Conservation (phyloP, 1,140 invertebrate genomes). For the Drosophila cardini region DNA sequence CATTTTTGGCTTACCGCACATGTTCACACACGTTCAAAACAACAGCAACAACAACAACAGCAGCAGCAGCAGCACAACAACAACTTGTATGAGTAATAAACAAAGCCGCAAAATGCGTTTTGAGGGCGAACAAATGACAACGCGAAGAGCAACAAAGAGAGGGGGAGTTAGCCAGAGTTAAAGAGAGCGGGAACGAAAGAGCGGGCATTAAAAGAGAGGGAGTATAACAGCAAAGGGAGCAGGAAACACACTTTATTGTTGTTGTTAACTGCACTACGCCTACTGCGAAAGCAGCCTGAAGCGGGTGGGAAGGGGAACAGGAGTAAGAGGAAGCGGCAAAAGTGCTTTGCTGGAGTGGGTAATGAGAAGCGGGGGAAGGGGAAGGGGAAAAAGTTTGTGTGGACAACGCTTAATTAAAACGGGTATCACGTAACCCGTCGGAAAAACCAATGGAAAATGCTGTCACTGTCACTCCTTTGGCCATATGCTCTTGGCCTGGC, state of each 20-base stretch:
- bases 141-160: slow-evolving; percentile 8
- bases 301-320: not conserved
- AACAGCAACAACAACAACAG: not conserved
- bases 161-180: not conserved
- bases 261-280: slow-evolving; percentile 9
- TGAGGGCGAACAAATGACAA: slow-evolving; percentile 33
- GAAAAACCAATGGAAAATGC: slow-evolving; percentile 18
- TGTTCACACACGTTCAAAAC: slow-evolving; percentile 34
- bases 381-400: slow-evolving; percentile 20
- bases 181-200: slow-evolving; percentile 9
- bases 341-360: not conserved
- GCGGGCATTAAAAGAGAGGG: not conserved
- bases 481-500: slow-evolving; percentile 23
- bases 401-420: slow-evolving; percentile 45
- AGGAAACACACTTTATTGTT: slow-evolving; percentile 13
- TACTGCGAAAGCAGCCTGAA: not conserved
- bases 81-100: slow-evolving; percentile 50
- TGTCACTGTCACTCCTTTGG: slow-evolving; percentile 40
- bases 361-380: too few species aligned
- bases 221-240: not conserved
- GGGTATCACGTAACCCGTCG: slow-evolving; percentile 39
- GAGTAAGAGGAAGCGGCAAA: too few species aligned
- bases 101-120: slow-evolving; percentile 60
- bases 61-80: slow-evolving; percentile 33
- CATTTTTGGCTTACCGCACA: slow-evolving; percentile 51